Conservation (phyloP, 2,113 vertebrate genomes). For the Hemiprocne comata region DNA sequence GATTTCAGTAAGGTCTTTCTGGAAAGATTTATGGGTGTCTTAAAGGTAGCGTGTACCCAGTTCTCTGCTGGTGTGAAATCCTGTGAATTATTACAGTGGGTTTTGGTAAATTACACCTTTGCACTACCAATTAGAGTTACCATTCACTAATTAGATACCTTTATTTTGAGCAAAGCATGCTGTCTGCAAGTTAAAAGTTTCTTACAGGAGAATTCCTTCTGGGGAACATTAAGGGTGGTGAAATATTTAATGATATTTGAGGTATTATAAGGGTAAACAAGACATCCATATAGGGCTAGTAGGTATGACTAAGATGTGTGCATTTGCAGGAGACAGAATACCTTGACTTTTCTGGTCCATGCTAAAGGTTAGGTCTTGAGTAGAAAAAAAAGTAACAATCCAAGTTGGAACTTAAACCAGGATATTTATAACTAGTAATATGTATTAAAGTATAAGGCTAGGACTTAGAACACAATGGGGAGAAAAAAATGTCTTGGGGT, state of each 20-base stretch:
- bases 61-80: background rate
- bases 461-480: background rate
- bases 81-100: background rate
- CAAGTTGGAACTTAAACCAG: background rate
- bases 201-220: background rate
- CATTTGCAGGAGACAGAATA: background rate
- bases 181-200: background rate
- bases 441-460: background rate
- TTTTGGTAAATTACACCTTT: background rate
- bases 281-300: rapidly evolving
- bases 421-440: background rate
- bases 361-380: background rate
- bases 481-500: background rate
- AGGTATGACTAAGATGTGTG: background rate
- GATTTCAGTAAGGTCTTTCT: background rate
- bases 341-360: background rate
- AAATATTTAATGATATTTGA: background rate
- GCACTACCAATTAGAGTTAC: background rate
- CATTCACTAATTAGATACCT: background rate
- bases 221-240: background rate
- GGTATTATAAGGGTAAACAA: background rate
- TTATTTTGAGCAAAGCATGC: background rate
- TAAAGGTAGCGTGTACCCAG: background rate
- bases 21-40: background rate
- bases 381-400: background rate